Conservation (phyloP, 2,888 invertebrate genomes). For the Lycaena phlaeas region DNA sequence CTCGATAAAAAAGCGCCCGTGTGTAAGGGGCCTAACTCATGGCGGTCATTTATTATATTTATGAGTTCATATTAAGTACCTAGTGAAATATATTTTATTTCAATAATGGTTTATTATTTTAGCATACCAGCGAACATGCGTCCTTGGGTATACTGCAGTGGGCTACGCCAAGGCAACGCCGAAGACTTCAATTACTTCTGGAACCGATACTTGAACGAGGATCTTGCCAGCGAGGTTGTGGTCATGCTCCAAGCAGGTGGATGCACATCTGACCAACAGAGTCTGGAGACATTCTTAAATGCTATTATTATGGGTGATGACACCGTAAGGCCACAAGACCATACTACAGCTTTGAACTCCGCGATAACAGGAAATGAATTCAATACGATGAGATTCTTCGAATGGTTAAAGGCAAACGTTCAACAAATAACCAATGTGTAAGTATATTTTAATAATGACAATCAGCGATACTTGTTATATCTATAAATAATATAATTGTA, state of each 20-base stretch:
- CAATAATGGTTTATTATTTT: slow-evolving; percentile 11
- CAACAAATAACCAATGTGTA: slow-evolving; percentile 27
- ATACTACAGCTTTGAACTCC: slow-evolving; percentile 46
- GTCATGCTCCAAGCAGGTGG: slow-evolving; percentile 78
- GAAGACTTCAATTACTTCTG: slow-evolving; percentile 79
- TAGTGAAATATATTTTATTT: no score
- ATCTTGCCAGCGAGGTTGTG: slow-evolving; percentile 78
- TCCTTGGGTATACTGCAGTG: slow-evolving; percentile 82
- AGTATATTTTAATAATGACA: slow-evolving; percentile 1
- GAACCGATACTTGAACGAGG: slow-evolving; percentile 70
- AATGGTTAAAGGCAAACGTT: slow-evolving; percentile 57
- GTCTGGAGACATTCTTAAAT: slow-evolving; percentile 36
- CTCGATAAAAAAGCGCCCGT: no score
- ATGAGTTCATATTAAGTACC: no score
- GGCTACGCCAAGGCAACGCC: slow-evolving; percentile 74
- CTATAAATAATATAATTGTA: no score
- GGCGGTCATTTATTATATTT: no score
- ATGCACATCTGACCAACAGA: slow-evolving; percentile 71
- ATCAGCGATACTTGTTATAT: no score
- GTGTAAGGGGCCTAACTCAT: no score
- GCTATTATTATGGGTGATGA: slow-evolving; percentile 34
- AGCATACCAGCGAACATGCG: slow-evolving; percentile 61
- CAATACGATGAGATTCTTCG: slow-evolving; percentile 69
- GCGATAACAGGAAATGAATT: slow-evolving; percentile 69
- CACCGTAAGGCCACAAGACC: slow-evolving; percentile 54